These are phyloP conservation scores for Thecophora atra DNA, from an alignment of 2,888 invertebrate species.

Conservation along the genomic window DNA sequence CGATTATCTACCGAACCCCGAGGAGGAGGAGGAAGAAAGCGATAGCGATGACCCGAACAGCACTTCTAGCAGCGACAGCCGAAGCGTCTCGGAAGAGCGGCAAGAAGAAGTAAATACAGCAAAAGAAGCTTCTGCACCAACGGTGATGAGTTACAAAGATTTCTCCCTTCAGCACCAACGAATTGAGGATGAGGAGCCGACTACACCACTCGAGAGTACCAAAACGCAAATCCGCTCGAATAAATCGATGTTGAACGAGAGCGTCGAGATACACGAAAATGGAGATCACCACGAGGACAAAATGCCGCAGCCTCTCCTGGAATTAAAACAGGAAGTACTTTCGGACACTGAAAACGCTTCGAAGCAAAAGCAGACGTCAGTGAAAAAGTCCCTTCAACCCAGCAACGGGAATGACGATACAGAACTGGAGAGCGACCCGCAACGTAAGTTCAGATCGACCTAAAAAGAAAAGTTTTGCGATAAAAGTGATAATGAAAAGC, in stretches of 20 bases:
- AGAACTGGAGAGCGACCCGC: background rate
- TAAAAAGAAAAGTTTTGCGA: too few relatives aligned
- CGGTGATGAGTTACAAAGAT: background rate
- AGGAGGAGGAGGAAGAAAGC: constrained; percentile 44
- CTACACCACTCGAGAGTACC: background rate
- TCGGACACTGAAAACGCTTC: constrained; percentile 38
- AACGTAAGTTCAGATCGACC: background rate
- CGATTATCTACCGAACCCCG: constrained; percentile 55
- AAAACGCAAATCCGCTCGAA: background rate
- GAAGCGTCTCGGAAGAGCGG: constrained; percentile 33
- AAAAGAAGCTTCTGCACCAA: background rate
- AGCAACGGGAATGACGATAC: constrained; percentile 35
- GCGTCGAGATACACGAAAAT: constrained; percentile 40
- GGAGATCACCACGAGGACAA: constrained; percentile 34
- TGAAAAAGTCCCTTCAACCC: background rate
- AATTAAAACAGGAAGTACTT: constrained; percentile 38
- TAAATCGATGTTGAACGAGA: constrained; percentile 29
- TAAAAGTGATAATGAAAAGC: too few relatives aligned
- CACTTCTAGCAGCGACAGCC: constrained; percentile 27
- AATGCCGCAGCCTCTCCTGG: constrained; percentile 40
- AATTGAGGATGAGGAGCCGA: background rate
- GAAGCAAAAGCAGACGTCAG: constrained; percentile 29
- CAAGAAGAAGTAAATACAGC: constrained; percentile 9
- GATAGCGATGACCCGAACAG: constrained; percentile 40
- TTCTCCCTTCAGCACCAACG: background rate